phyloP scores from a whole-genome alignment of 2,113 vertebrate genomes.

The Danio rerio region GRCz12tu NC_133198.1:40642501-40643000 shows the following conservation, averaged over 20 bases:
- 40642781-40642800: slow-evolving; percentile 74
- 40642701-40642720: slow-evolving; percentile 78
- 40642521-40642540: too few species aligned
- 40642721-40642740: slow-evolving; percentile 80
- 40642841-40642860: background rate
- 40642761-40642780: slow-evolving; percentile 82
- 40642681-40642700: slow-evolving; percentile 84
- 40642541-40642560: too few species aligned
- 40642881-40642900: slow-evolving; percentile 78
- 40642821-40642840: background rate
- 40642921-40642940: slow-evolving; percentile 84
- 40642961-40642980: too few species aligned
- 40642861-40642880: slow-evolving; percentile 73
- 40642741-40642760: slow-evolving; percentile 83
- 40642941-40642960: background rate
- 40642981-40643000: too few species aligned
- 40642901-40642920: slow-evolving; percentile 85
- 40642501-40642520: too few species aligned
- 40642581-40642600: too few species aligned
- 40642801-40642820: background rate
- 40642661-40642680: slow-evolving; percentile 71
- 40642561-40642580: too few species aligned
- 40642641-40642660: too few species aligned
- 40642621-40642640: too few species aligned
- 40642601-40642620: too few species aligned